Percentiles rank a stretch among this genome's conserved stretches.
Evolutionary conservation across 2,888 invertebrate genomes (phyloP).

Genomic region (Malacosoma neustria): DNA sequence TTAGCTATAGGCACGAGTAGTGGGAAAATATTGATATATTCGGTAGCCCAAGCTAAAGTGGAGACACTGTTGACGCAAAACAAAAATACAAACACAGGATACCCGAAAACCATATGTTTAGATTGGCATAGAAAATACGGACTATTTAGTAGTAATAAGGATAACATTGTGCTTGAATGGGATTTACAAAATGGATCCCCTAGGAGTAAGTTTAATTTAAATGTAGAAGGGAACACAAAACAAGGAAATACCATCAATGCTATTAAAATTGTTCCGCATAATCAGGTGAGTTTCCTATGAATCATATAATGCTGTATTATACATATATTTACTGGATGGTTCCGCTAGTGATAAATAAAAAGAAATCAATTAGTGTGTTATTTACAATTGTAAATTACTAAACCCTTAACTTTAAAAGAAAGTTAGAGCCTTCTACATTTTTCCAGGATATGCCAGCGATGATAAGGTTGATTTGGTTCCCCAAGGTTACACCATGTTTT

Average conservation of each 20-base stretch:
- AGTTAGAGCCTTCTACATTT: too few species aligned
- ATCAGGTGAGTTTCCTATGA: conserved; percentile 60
- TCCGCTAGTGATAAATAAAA: too few species aligned
- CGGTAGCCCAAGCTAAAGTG: conserved; percentile 77
- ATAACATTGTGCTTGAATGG: conserved; percentile 73
- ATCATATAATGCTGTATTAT: too few species aligned
- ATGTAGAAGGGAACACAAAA: conserved; percentile 80
- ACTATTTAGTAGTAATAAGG: conserved; percentile 68
- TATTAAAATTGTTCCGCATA: conserved; percentile 75
- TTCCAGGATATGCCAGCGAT: too few species aligned
- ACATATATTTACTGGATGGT: too few species aligned
- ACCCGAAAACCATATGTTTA: conserved; percentile 51
- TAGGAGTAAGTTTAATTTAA: conserved; percentile 64
- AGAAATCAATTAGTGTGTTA: too few species aligned
- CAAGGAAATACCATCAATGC: conserved; percentile 69
- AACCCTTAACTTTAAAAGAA: too few species aligned
- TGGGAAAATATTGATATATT: conserved; percentile 83
- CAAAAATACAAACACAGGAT: conserved; percentile 49
- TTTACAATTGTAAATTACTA: too few species aligned
- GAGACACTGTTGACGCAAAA: conserved; percentile 70
- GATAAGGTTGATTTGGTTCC: too few species aligned
- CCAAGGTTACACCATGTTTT: too few species aligned
- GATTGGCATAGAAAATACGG: conserved; percentile 74
- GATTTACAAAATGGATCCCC: conserved; percentile 59
- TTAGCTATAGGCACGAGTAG: conserved; percentile 83